These are phyloP conservation scores for Mustela nigripes DNA, from an alignment of 2,113 vertebrate species.

Conservation along the genomic window DNA sequence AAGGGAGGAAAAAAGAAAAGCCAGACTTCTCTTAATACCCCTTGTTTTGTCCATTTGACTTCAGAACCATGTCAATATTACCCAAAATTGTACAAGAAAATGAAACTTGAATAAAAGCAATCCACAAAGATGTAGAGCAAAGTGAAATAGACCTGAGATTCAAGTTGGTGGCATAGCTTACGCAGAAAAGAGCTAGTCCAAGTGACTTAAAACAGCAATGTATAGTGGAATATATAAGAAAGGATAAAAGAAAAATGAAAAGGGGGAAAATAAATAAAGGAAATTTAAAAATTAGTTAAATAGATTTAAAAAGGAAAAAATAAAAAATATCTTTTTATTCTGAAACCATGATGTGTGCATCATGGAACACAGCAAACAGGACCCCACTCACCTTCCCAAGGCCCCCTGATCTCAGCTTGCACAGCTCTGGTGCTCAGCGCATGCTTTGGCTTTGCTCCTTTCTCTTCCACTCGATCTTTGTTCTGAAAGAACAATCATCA, in stretches of 20 bases:
- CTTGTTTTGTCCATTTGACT: background rate
- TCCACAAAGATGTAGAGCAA: background rate
- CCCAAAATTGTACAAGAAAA: conserved; percentile 1
- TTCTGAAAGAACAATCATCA: conserved; percentile 81
- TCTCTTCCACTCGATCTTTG: conserved; percentile 89
- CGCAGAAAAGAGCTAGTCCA: background rate
- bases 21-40: background rate
- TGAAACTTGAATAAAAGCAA: background rate
- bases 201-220: background rate
- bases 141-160: background rate
- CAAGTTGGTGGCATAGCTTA: no score
- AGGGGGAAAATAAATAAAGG: no score
- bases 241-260: background rate
- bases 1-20: background rate
- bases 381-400: conserved; percentile 85
- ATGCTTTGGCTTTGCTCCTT: conserved; percentile 86
- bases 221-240: background rate
- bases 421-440: conserved; percentile 82
- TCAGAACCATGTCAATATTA: background rate
- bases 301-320: background rate
- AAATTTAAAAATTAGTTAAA: no score
- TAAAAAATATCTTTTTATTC: background rate
- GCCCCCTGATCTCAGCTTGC: conserved; percentile 84
- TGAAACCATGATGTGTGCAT: background rate
- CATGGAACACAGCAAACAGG: background rate